Percentiles rank a stretch among this genome's conserved stretches.
phyloP scores from a whole-genome alignment of 2,797 vertebrate species.

The Acanthopagrus latus region DNA sequence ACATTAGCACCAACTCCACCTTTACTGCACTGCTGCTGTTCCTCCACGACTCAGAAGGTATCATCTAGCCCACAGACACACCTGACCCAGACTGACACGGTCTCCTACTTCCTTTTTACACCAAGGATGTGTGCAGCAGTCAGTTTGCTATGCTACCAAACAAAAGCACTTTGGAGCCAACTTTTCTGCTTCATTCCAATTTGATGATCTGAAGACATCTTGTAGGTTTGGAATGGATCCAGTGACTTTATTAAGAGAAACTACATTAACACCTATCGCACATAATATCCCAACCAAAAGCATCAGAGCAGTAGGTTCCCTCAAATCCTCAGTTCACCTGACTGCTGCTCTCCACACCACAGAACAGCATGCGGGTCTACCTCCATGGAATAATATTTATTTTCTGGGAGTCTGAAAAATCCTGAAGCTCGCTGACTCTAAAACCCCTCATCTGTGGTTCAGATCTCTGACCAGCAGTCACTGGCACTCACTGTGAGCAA shows the following conservation, averaged over 20 bases:
- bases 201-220: background rate
- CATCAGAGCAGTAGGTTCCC: background rate
- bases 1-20: background rate
- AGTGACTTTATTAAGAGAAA: background rate
- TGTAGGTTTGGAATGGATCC: background rate
- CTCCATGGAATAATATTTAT: conserved; percentile 19
- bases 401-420: background rate
- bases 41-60: conserved; percentile 17
- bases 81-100: background rate
- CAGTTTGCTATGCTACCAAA: background rate
- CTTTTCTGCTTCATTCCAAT: background rate
- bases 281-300: background rate
- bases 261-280: background rate
- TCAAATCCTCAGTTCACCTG: conserved; percentile 9
- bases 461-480: background rate
- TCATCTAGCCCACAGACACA: conserved; percentile 7
- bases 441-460: conserved; percentile 7
- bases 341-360: conserved; percentile 7
- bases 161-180: background rate
- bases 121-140: conserved; percentile 1
- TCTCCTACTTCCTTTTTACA: conserved; percentile 1
- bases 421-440: conserved; percentile 8
- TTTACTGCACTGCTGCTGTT: conserved; percentile 13
- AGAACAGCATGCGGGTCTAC: conserved; percentile 40
- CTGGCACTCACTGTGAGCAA: conserved; percentile 23